These are phyloP conservation scores for Euura lappo DNA, from an alignment of 1,140 invertebrate species.

Conservation along the genomic window DNA sequence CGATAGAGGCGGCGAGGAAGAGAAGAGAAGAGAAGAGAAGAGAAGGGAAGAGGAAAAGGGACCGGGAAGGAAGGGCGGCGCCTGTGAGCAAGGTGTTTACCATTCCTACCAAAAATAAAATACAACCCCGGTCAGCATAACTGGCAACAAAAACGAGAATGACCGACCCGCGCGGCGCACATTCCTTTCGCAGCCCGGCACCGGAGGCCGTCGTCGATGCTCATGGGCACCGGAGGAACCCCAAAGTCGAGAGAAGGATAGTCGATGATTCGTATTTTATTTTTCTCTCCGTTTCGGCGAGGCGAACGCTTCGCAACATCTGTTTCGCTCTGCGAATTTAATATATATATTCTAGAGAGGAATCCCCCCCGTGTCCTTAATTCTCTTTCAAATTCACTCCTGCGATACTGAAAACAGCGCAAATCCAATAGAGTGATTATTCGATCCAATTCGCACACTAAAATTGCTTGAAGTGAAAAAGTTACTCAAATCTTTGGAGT, in stretches of 20 bases:
- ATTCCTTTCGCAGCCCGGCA: slow-evolving; percentile 37
- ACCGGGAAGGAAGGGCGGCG: slow-evolving; percentile 44
- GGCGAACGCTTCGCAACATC: too few relatives aligned
- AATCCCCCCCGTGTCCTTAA: too few relatives aligned
- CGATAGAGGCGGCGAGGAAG: slow-evolving; percentile 14
- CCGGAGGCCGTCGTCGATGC: too few relatives aligned
- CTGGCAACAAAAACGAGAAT: slow-evolving; percentile 47
- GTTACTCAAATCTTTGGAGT: too few relatives aligned
- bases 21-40: slow-evolving; percentile 27
- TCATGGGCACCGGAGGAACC: too few relatives aligned
- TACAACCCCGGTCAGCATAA: slow-evolving; percentile 44
- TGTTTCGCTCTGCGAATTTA: too few relatives aligned
- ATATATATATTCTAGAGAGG: too few relatives aligned
- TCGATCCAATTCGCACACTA: not conserved
- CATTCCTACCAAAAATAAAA: slow-evolving; percentile 56
- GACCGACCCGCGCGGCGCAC: slow-evolving; percentile 31
- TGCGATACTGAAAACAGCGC: not conserved
- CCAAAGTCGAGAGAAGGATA: too few relatives aligned
- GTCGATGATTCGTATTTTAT: too few relatives aligned
- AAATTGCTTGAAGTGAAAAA: too few relatives aligned
- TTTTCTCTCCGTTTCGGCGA: too few relatives aligned
- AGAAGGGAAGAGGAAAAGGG: slow-evolving; percentile 31
- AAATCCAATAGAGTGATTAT: not conserved
- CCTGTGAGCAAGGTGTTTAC: slow-evolving; percentile 57
- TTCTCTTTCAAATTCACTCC: not conserved